Evolutionary conservation across 1,140 invertebrate genomes (phyloP).

Genomic region (roundworm (Caenorhabditis elegans)): DNA sequence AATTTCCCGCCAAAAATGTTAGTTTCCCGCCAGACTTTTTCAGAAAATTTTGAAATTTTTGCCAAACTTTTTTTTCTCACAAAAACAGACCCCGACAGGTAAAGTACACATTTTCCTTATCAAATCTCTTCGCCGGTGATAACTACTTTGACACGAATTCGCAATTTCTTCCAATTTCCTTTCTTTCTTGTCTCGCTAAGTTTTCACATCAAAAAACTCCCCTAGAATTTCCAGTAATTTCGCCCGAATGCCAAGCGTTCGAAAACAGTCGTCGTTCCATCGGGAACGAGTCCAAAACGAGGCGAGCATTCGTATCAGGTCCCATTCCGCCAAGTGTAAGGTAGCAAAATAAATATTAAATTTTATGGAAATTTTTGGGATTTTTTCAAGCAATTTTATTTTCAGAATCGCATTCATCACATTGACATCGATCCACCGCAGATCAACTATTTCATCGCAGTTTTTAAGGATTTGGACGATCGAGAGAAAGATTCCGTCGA

Average conservation of each 20-base stretch:
- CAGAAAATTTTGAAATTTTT: no score
- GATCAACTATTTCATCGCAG: not conserved
- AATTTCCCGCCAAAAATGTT: no score
- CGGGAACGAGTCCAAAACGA: not conserved
- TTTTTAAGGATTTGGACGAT: not conserved
- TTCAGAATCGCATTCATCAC: slow-evolving; percentile 13
- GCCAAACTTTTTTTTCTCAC: not conserved
- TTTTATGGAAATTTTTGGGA: not conserved
- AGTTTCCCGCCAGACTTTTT: no score
- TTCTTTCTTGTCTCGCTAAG: not conserved
- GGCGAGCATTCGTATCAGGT: not conserved
- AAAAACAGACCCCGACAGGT: not conserved
- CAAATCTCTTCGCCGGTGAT: not conserved
- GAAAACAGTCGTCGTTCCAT: slow-evolving; percentile 23
- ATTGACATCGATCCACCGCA: not conserved
- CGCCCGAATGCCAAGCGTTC: not conserved
- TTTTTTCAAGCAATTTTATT: not conserved
- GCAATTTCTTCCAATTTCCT: not conserved
- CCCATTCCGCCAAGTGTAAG: slow-evolving; percentile 20
- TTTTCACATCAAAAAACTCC: no score
- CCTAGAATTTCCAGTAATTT: no score
- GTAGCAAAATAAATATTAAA: not conserved
- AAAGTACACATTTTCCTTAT: no score
- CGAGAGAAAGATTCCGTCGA: not conserved
- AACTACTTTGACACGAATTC: not conserved